Conservation (phyloP, 2,888 invertebrate genomes). For the Nomada flava region DNA sequence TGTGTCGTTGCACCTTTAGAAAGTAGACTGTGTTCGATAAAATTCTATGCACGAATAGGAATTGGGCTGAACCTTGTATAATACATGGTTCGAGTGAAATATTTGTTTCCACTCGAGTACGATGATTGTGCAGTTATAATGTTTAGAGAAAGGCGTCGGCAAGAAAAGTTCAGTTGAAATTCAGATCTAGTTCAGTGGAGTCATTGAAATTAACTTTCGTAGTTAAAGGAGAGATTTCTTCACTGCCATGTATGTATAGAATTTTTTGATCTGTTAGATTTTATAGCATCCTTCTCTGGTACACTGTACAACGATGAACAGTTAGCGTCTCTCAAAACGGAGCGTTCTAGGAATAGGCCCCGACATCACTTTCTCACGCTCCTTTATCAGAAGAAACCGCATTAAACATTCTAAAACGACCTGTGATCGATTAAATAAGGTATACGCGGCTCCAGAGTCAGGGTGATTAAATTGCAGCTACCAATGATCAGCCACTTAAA, state of each 20-base stretch:
- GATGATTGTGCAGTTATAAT: not conserved
- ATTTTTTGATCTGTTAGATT: too few species aligned
- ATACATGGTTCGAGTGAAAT: not conserved
- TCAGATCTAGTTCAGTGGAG: not conserved
- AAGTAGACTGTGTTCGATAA: conserved; percentile 12
- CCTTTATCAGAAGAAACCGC: not conserved
- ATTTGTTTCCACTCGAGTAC: not conserved
- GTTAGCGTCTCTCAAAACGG: too few species aligned
- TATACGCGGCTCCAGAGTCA: too few species aligned
- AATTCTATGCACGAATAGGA: conserved; percentile 1
- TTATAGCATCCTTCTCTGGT: too few species aligned
- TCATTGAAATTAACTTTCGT: not conserved
- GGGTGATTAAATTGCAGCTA: not conserved
- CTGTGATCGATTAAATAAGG: not conserved
- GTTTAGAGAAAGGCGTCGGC: not conserved
- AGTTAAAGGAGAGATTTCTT: not conserved
- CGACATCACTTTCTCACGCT: too few species aligned
- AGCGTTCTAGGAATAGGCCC: too few species aligned
- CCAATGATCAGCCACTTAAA: not conserved
- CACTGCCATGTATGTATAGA: too few species aligned
- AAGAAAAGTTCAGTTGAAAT: not conserved
- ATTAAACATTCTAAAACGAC: not conserved
- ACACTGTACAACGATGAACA: too few species aligned
- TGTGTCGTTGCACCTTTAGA: conserved; percentile 27
- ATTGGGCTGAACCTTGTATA: not conserved